Base-by-base conservation (phyloP, 2,113 vertebrate genomes). In the Oncorhynchus masou region DNA sequence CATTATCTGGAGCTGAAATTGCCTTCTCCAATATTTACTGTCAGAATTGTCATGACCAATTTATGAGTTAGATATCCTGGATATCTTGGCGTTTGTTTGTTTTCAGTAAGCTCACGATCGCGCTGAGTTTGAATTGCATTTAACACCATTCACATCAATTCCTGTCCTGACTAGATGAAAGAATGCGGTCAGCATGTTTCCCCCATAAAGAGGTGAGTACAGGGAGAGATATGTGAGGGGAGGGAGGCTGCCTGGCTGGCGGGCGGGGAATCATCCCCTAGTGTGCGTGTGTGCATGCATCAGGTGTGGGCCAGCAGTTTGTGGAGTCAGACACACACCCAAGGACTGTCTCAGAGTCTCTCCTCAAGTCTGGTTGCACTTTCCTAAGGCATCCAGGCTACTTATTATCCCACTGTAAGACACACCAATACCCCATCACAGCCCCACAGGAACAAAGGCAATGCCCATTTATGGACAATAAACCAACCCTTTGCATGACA, bases 141-240 rank as follows among this genome's bases (percentile, higher is more conserved):
- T 59, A 48, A 22, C 67, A 89, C 83, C 74, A 80, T 73, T 79
- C 78, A 77, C 70, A 27, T 86, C 83, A 86, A 82, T 84, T 51
- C 77, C 64, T 67, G 81, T 51, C 79, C 75, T 39, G 39, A 39
- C 62, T 49, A 2, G 39, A 80, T 89, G 86, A 90, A 90, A 88
- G 87, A 89, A 91, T 89, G 84, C 86, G 84, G 86, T 83, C 86
- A 86, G 77, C 85, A 62, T 80, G 71, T 86, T 86, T 82, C 69
- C 79, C 83, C 79, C 81, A 74, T 77, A 72, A 70, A 70, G 75
- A 79, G 75, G 75, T 29, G 74, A 75, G 84, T 81, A 70, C 20
- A 20, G 45, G 69, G 69, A 76, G 79, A 81, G 62, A 77, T 74
- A 19, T 74, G 51, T 15, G 45, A 19, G 5, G 25, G 25, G 16